Evolutionary conservation across 2,113 vertebrate species (phyloP), one percentile per base, ranked within the genome.

Genomic region (Corvus hawaiiensis): DNA sequence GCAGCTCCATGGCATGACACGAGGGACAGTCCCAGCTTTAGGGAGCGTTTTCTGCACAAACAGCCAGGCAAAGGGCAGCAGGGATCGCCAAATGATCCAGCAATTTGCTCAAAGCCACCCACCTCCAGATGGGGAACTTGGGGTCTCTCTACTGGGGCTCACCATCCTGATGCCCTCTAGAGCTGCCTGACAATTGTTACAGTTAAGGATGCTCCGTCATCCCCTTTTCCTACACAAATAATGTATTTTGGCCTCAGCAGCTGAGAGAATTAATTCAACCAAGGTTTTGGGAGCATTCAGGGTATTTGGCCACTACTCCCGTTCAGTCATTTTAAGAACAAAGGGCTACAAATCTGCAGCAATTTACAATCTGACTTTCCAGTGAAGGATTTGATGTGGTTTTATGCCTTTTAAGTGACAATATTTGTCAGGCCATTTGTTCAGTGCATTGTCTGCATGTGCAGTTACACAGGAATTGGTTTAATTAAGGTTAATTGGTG

Each of bases 401-500:
- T 97, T 93, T 87, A 90, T 94, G 88, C 83, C 77, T 97, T 97
- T 98, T 86, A 97, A 97, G 92, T 95, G 97, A 97, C 95, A 97
- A 94, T 77, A 48, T 98, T 97, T 98, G 96, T 97, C 96, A 97
- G 95, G 93, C 86, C 94, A 33, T 97, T 98, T 98, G 96, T 97
- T 97, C 96, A 83, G 95, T 74, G 84, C 97, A 97, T 96, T 97
- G 95, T 97, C 93, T 94, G 79, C 85, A 59, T 97, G 79, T 94
- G 84, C 86, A 89, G 89, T 91, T 97, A 95, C 75, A 95, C 69
- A 92, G 95, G 96, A 97, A 97, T 90, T 93, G 81, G 95, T 96
- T 98, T 97, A 97, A 98, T 98, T 98, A 98, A 98, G 96, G 97
- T 98, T 98, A 98, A 97, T 96, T 97, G 95, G 87, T 94, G 81